Evolutionary conservation across 2,888 invertebrate species (phyloP), one percentile per base, ranked within the genome.

Genomic region (Nemurella pictetii): DNA sequence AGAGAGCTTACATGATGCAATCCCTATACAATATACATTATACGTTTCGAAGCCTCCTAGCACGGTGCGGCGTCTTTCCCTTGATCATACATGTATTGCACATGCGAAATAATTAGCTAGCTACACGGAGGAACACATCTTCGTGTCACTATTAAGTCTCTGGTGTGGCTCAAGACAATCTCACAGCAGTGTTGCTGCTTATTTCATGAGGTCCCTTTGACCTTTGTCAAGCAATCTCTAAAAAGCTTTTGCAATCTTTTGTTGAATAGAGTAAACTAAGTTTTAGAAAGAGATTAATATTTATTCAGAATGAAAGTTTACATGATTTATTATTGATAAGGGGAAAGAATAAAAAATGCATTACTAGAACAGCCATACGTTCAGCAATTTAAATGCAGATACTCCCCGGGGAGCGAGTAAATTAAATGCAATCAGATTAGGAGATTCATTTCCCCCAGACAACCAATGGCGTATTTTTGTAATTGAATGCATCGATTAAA

Each of bases 21-120:
- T 82, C 82, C 82, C 82, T 27, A 82, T 82, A 82, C 82, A 55
- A 82, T 82, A 82, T 82, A 27, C 82, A 82, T 82, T 72, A 80
- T 30, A 82, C 32, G 25, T n/a, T 15, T n/a, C 80, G 20, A 5
- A n/a, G 30, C 80, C 15, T 2, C 73, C 73, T 25, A 73, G 28
- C 75, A 20, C 55, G 55, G 55, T 12, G n/a, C n/a, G 55, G 2
- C 55, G 55, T 55, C 55, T 3, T 20, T 55, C 55, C 75, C 75
- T 25, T 75, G 75, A 75, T 75, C 75, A 75, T 75, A 75, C 75
- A 75, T 55, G 55, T 55, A 55, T 7, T 55, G 78, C 78, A 78
- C n/a, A 30, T 29, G 78, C 20, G 78, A 78, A 78, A 78, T 78
- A 78, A 78, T 78, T 78, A 27, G 28, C 30, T 20, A 77, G 55